Conservation (phyloP, 2,113 vertebrate genomes). For the Pachyramphus minor region DNA sequence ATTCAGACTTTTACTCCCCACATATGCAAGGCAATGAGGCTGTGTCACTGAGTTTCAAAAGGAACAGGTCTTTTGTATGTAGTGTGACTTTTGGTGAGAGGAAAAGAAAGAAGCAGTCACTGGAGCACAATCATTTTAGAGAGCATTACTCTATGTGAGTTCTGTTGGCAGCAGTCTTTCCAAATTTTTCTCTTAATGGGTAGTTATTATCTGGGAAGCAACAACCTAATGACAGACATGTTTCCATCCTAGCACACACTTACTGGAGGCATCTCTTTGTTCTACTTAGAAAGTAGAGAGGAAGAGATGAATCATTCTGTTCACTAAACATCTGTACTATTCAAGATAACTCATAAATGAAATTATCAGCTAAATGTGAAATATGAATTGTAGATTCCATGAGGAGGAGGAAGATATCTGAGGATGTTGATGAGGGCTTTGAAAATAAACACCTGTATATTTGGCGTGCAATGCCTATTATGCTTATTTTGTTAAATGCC, state of each 20-base stretch:
- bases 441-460: neutral
- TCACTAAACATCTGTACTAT: slow-evolving; percentile 55
- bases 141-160: neutral
- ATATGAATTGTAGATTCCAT: neutral
- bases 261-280: slow-evolving; percentile 39
- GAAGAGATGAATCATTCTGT: slow-evolving; percentile 56
- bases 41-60: neutral
- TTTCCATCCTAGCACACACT: slow-evolving; percentile 11
- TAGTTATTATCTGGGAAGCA: slow-evolving; percentile 50
- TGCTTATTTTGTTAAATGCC: neutral
- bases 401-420: neutral
- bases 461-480: neutral
- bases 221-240: slow-evolving; percentile 32
- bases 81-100: neutral
- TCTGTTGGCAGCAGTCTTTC: slow-evolving; percentile 25
- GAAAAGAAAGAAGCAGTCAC: neutral
- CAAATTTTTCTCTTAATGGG: slow-evolving; percentile 13
- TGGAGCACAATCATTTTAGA: neutral
- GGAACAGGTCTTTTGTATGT: neutral
- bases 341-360: slow-evolving; percentile 47
- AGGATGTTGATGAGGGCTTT: neutral
- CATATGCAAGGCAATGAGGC: neutral
- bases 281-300: slow-evolving; percentile 1
- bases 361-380: slow-evolving; percentile 33
- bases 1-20: neutral